Base-by-base conservation (phyloP, 2,888 invertebrate species). In the Macrostomum cliftonense region DNA sequence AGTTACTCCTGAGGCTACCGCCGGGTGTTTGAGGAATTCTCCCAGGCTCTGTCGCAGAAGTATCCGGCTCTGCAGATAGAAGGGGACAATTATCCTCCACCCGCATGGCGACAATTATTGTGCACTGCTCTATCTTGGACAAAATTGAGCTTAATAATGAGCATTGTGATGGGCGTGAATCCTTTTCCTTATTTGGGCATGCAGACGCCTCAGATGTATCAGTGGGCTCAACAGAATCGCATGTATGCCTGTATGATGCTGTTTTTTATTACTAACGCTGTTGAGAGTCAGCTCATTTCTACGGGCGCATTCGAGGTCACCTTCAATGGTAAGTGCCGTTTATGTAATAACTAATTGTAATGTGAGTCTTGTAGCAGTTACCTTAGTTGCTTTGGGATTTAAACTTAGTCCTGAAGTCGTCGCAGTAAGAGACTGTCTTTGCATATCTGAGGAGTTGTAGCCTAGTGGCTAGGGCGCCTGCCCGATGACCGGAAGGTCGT, bases 1-100 rank as follows among this genome's bases (percentile, higher is more conserved):
- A 95, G 95, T 73, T 91, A 89, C 70, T 95, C 95, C 13, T 97
- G 97, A 76, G 97, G 97, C 45, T 97, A 97, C 71, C 78, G 81
- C 64, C 88, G 88, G 76, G 88, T 87, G 58, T 97, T 82, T 75
- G 89, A 95, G 64, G 91, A 95, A 64, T 95, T 89, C 74, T 78
- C 82, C 17, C 78, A 78, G 57, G 82, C 91, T 58, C 77, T 97
- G 55, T 78, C 78, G 54, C 82, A 93, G 65, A 87, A 85, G 65
- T 95, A 93, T 72, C 95, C 95, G 40, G 81, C 83, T 64, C 80
- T 97, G 54, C 77, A 78, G 54, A 79, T 97, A 45, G 78, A 82
- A 65, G 97, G 95, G 57, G 81, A 80, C 52, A 87, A 93, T 68
- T 95, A 84, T 74, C 86, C 89, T 64, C 91, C 95, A 53, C 82